Base-by-base conservation (phyloP, 2,888 invertebrate genomes). In the Dioctria linearis region DNA sequence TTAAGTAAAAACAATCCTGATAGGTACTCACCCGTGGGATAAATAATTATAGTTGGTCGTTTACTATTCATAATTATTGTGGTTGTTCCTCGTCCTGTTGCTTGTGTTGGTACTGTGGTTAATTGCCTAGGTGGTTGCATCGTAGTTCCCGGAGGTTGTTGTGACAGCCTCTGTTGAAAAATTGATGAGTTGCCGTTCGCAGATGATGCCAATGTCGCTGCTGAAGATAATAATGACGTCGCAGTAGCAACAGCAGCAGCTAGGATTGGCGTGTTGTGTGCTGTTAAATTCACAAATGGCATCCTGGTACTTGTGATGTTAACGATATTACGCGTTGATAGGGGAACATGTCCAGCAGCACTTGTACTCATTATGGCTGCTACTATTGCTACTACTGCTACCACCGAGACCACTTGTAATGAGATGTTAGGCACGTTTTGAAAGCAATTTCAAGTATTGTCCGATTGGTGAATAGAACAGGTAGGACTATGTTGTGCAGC, bases 1-100 rank as follows among this genome's bases (percentile, higher is more conserved):
- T 25, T 25, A 25, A 25, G 25, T 25, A 25, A 25, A 25, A 25
- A 25, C 2, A 25, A 1, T 25, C 25, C 25, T 25, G 25, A 25
- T 25, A 25, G 25, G 25, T 25, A 85, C 89, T 90, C 87, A 94
- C 94, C 93, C 86, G 93, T 93, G 37, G 94, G 93, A 88, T 94
- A 94, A 83, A 94, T 91, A 85, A 94, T 91, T 86, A 94, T 92
- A 46, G 93, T 92, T 82, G 94, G 93, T 85, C 93, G 91, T 88
- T 94, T 94, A 86, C 92, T 94, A 84, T 92, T 90, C 83, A 88
- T 89, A 57, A 82, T 73, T 79, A 82, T 82, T 51, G 81, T 82
- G 65, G 80, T 46, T 67, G 73, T 57, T 9, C 67, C 43, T 67
- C 69, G 42, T 13, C 37, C 57, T 25, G 25, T 25, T 25, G 57